Evolutionary conservation across 1,140 invertebrate genomes (phyloP).

Genomic region (Sminthurides bifidus): DNA sequence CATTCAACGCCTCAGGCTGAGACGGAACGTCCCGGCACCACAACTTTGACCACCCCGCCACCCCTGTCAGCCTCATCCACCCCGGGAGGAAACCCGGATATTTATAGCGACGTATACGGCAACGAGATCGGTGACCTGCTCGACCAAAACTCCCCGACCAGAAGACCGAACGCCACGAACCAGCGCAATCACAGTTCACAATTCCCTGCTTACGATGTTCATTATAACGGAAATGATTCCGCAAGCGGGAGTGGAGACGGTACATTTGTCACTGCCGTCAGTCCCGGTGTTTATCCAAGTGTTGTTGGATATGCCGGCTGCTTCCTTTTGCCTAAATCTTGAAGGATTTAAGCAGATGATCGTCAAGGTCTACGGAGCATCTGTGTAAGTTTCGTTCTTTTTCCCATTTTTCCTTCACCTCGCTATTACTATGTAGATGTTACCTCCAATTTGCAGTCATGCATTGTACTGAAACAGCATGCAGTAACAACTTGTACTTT

Average conservation of each 20-base stretch:
- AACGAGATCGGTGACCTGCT: no score
- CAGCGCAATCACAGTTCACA: neutral
- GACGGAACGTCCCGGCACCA: slow-evolving; percentile 17
- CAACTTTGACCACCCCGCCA: no score
- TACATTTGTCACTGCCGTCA: slow-evolving; percentile 3
- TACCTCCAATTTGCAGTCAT: neutral
- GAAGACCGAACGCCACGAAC: neutral
- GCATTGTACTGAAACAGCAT: neutral
- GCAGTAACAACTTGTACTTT: neutral
- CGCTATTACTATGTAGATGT: neutral
- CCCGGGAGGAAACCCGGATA: neutral
- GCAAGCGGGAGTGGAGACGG: neutral
- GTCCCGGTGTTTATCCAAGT: slow-evolving; percentile 28
- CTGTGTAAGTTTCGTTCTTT: slow-evolving; percentile 15
- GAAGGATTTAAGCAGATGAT: slow-evolving; percentile 25
- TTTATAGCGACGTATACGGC: neutral
- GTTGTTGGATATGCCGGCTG: slow-evolving; percentile 19
- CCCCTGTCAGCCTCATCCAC: neutral
- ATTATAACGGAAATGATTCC: neutral
- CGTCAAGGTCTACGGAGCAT: slow-evolving; percentile 19
- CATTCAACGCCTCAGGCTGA: slow-evolving; percentile 21
- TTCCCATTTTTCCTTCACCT: neutral
- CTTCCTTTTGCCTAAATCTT: slow-evolving; percentile 20
- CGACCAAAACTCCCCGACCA: neutral
- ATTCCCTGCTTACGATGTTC: neutral